Evolutionary conservation across 2,888 invertebrate species (phyloP), one percentile per base, ranked within the genome.

Genomic region (Sminthurides aquaticus): DNA sequence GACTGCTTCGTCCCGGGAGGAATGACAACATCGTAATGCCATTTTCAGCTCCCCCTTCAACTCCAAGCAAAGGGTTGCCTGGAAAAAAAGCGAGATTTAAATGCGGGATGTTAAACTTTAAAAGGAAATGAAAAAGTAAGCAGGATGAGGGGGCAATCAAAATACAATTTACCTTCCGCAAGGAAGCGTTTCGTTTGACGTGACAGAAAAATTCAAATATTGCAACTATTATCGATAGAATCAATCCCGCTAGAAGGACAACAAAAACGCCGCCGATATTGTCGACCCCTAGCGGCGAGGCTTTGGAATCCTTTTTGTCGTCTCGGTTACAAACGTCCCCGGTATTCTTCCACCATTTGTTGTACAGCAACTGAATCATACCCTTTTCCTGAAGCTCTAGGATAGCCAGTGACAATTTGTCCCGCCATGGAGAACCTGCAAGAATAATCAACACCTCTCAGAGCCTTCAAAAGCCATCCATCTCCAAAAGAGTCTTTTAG

Each of bases 301-400:
- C 95, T 78, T 94, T 94, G 64, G 91, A 90, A 75, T 94, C 93
- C 52, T 90, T 94, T 77, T 88, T 88, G 75, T 89, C 89, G 72
- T 93, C 90, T 61, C 92, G 82, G 75, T 89, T 90, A 77, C 94
- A 94, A 0, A 90, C 90, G 75, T 92, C 91, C 0, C 93, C 93
- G 0, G 92, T 91, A 77, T 93, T 92, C 80, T 95, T 93, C 97
- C 97, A 98, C 97, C 97, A 98, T 78, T 90, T 96, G 78, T 94
- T 95, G 78, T 97, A 96, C 65, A 96, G 80, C 71, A 92, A 90
- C 81, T 93, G 92, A 73, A 93, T 91, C 60, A 88, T 89, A 0
- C 96, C 96, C 76, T 92, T 92, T 79, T 98, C 97, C 76, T 96
- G 95, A 0, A 98, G 84, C 76, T 96, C 92, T 28, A 98, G 82